Base-by-base conservation (phyloP, 2,797 vertebrate species). In the Coregonus ussuriensis region DNA sequence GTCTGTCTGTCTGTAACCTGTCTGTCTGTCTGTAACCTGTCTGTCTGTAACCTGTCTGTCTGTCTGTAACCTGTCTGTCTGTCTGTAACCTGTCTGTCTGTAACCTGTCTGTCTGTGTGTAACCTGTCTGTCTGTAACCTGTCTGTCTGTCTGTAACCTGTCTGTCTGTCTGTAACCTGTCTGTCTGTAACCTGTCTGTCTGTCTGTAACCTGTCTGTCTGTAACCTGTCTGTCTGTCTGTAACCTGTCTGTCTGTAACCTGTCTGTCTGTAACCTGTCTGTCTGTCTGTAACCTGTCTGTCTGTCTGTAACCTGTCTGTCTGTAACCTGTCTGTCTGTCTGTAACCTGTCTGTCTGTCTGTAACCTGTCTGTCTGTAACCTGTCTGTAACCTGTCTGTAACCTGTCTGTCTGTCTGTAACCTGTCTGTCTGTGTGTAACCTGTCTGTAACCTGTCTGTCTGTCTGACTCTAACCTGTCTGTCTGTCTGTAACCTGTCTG, bases 261-360 rank as follows among this genome's bases (percentile, higher is more conserved):
- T 52, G 51, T 63, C 21, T 85, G 77, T 63, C 51, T 52, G n/a
- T n/a, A n/a, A 37, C 15, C 18, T 67, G n/a, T 21, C 6, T 51
- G 13, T 1, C 5, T 6, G 54, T 56, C 4, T 18, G 54, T n/a
- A 4, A 1, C 16, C n/a, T 63, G 54, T 71, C 4, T 76, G 15
- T 59, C 16, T 62, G 56, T 62, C 1, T 62, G 56, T 62, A 0
- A 15, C 51, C 16, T 52, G 62, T 72, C 3, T 76, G 16, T 41
- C 1, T 0, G 29, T 47, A 4, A n/a, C n/a, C n/a, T n/a, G n/a
- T n/a, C n/a, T n/a, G n/a, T n/a, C n/a, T n/a, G n/a, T n/a, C n/a
- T 85, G 78, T 53, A 93, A 76, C 79, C 51, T 52, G 51, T 63
- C 21, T 85, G 77, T 63, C 51, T 52, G n/a, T n/a, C n/a, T n/a